Evolutionary conservation across 2,797 vertebrate species (phyloP), one percentile per base, ranked within the genome.

Genomic region (Chrysocyon brachyurus): DNA sequence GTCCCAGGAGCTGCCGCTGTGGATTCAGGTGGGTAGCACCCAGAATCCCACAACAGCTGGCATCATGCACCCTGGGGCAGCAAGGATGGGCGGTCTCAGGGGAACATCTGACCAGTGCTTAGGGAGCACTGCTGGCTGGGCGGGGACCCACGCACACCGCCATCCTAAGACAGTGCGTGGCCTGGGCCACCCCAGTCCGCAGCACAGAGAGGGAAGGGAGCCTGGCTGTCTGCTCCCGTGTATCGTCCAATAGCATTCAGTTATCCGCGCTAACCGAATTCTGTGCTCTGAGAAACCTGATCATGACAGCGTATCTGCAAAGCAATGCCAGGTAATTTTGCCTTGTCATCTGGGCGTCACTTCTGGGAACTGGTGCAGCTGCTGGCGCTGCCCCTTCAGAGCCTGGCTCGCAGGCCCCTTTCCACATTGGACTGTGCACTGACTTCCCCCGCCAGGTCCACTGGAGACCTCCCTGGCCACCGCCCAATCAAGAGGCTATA

Each of bases 1-100:
- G 21, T 28, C 54, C 70, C 0, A 17, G 12, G 8, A 31, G 2
- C 56, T 1, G 17, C 21, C 10, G 36, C 21, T 5, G 0, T 0
- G 2, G 57, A 17, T 12, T 8, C 16, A 7, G 15, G 14, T 4
- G 10, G 33, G 6, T 12, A 5, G 22, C 11, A 22, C 40, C 72
- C 12, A 2, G 49, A 49, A 17, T 9, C 24, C 40, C 10, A 36
- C 72, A 5, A 22, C 12, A 36, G 68, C 33, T 16, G 0, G 40
- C 14, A 49, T 15, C 72, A 28, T 26, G 36, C 14, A 8, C 40
- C 36, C 70, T 1, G 1, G 24, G 8, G 17, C 22, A 46, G 24
- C 3, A 14, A 73, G 72, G 68, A 46, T 10, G 15, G 7, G 6
- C 15, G 21, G 31, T n/a, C 64, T 31, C 15, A 2, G 64, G 31